phyloP scores from a whole-genome alignment of 1,140 invertebrate species.

The Pogonus chalceus region DNA sequence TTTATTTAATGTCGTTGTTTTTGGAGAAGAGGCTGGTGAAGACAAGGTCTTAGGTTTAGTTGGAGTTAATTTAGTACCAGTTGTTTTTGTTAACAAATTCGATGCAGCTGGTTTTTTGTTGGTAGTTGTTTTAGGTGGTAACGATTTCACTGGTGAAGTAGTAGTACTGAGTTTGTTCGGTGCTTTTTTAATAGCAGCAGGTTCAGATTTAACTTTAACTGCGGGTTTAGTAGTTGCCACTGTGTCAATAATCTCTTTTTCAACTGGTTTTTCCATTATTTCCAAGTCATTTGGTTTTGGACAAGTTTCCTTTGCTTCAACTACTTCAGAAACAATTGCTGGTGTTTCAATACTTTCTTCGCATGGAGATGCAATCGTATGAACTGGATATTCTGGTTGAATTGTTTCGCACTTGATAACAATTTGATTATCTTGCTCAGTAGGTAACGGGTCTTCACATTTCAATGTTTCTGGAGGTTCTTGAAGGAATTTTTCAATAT shows the following conservation, averaged over 20 bases:
- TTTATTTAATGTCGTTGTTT: constrained; percentile 18
- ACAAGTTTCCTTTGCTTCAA: constrained; percentile 8
- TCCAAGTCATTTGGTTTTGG: not conserved
- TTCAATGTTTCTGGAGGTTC: constrained; percentile 6
- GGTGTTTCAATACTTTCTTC: constrained; percentile 22
- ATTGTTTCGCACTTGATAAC: constrained; percentile 20
- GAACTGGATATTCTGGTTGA: constrained; percentile 20
- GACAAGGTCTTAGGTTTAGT: constrained; percentile 21
- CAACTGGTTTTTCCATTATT: constrained; percentile 4
- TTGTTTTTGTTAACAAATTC: constrained; percentile 11
- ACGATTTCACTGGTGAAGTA: constrained; percentile 17
- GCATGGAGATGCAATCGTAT: constrained; percentile 20
- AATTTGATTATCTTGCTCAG: constrained; percentile 12
- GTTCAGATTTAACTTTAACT: constrained; percentile 15
- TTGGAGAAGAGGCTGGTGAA: constrained; percentile 22
- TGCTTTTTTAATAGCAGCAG: constrained; percentile 26
- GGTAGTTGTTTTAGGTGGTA: constrained; percentile 24
- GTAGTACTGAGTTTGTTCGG: constrained; percentile 21
- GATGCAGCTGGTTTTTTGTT: constrained; percentile 13
- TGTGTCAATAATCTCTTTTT: constrained; percentile 18
- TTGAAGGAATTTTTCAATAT: not conserved
- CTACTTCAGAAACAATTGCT: constrained; percentile 13
- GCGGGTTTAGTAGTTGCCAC: too few species aligned
- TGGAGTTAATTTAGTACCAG: constrained; percentile 13
- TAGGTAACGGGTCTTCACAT: constrained; percentile 10